Conservation (phyloP, 1,140 invertebrate species). For the Eufriesea mexicana region DNA sequence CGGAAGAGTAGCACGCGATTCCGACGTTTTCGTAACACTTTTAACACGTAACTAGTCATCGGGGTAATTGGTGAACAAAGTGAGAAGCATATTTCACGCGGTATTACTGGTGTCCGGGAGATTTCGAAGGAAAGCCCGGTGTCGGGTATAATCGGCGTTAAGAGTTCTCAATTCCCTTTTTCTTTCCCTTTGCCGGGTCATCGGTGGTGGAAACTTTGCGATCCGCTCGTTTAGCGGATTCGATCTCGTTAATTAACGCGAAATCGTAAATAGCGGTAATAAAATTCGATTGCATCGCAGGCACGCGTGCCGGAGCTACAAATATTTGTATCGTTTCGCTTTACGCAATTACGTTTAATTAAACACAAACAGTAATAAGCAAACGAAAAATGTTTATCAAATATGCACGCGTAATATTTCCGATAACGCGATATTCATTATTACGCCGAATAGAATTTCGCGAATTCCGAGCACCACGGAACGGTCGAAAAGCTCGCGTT, state of each 20-base stretch:
- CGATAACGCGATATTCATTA: neutral
- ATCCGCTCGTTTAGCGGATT: neutral
- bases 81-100: slow-evolving; percentile 50
- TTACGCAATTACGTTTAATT: slow-evolving; percentile 5
- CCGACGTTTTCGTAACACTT: slow-evolving; percentile 50
- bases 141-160: slow-evolving; percentile 13
- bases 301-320: too few species aligned
- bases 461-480: too few species aligned
- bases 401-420: neutral
- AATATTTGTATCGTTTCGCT: neutral
- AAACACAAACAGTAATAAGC: slow-evolving; percentile 14
- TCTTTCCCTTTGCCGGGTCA: neutral
- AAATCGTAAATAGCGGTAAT: neutral
- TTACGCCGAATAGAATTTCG: neutral
- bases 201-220: neutral
- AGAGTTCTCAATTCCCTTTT: neutral
- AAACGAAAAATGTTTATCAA: neutral
- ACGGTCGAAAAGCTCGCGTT: too few species aligned
- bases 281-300: neutral
- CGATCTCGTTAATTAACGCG: slow-evolving; percentile 7
- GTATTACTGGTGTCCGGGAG: slow-evolving; percentile 29
- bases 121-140: slow-evolving; percentile 14
- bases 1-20: slow-evolving; percentile 48
- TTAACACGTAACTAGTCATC: slow-evolving; percentile 50
- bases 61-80: slow-evolving; percentile 51